These are phyloP conservation scores for Tenthredo scrophulariae DNA, from an alignment of 2,888 invertebrate species.

Conservation along the genomic window DNA sequence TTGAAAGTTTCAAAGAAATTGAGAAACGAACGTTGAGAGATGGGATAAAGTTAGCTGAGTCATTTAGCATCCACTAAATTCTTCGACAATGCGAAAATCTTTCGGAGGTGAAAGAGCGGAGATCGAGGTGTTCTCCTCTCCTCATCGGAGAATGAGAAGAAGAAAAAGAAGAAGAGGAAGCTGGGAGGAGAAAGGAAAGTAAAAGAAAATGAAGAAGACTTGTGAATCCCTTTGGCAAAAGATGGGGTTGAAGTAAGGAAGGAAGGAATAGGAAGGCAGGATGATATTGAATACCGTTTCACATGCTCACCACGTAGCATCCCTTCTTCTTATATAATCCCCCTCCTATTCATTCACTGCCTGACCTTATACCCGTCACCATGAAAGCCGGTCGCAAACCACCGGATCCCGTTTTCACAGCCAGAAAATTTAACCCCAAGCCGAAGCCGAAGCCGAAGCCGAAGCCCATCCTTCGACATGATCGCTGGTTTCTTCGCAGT, in stretches of 20 bases:
- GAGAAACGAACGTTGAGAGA: not conserved
- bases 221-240: conserved; percentile 43
- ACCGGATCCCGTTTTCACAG: conserved; percentile 22
- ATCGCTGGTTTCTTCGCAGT: conserved; percentile 27
- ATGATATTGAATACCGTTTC: conserved; percentile 76
- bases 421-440: conserved; percentile 21
- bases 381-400: conserved; percentile 33
- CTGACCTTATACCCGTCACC: conserved; percentile 46
- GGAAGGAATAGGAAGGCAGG: conserved; percentile 54
- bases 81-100: not conserved
- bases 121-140: not conserved
- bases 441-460: not conserved
- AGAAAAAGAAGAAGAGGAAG: not conserved
- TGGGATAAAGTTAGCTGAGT: not conserved
- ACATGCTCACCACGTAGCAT: conserved; percentile 73
- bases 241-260: conserved; percentile 57
- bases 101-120: not conserved
- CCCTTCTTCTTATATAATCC: conserved; percentile 49
- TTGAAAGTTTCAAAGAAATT: not conserved
- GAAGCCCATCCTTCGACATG: not conserved
- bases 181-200: not conserved
- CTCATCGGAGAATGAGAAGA: not conserved
- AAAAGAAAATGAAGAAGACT: conserved; percentile 11
- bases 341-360: conserved; percentile 47
- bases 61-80: not conserved